Evolutionary conservation across 1,140 invertebrate genomes (phyloP).

Genomic region (Stegodyphus mimosarum): DNA sequence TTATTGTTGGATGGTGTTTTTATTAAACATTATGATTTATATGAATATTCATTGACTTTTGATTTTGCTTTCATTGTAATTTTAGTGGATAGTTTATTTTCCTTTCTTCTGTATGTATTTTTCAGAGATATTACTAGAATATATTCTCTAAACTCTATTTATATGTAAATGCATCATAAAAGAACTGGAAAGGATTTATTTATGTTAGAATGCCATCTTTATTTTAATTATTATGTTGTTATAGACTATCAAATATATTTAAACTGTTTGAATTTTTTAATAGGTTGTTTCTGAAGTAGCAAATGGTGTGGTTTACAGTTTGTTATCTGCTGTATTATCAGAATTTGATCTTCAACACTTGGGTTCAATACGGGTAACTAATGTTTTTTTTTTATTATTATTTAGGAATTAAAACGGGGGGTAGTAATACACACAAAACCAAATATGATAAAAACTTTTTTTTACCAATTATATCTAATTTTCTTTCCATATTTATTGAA

Average conservation of each 20-base stretch:
- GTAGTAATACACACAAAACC: too few relatives aligned
- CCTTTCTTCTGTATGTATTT: not conserved
- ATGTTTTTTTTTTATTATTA: not conserved
- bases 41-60: not conserved
- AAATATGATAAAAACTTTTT: too few relatives aligned
- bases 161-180: too few relatives aligned
- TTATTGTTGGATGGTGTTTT: too few relatives aligned
- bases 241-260: not conserved
- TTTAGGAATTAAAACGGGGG: not conserved
- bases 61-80: not conserved
- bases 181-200: too few relatives aligned
- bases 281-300: conserved; percentile 40
- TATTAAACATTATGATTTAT: too few relatives aligned
- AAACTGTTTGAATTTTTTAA: not conserved
- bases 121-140: too few relatives aligned
- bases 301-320: conserved; percentile 45
- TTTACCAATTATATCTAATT: too few relatives aligned
- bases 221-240: too few relatives aligned
- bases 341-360: conserved; percentile 49
- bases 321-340: conserved; percentile 36
- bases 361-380: conserved; percentile 26
- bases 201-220: too few relatives aligned
- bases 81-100: not conserved
- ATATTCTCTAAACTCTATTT: too few relatives aligned
- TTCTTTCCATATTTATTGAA: too few relatives aligned